Base-by-base conservation (phyloP, 1,140 invertebrate genomes). In the Aradophagus sp. region DNA sequence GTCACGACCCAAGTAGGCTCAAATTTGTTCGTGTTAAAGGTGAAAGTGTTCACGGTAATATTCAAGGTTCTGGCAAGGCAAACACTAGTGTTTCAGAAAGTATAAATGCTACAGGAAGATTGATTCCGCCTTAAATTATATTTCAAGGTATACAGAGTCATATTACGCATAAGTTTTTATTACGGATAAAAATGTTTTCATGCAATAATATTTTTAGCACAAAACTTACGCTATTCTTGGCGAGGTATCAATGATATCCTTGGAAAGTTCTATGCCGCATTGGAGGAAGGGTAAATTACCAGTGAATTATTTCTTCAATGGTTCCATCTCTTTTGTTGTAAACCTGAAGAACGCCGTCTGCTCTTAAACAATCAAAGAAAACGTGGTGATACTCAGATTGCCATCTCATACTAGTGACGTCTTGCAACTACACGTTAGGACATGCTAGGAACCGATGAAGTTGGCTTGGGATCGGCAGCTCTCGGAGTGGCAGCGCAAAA, bases 371-470 rank as follows among this genome's bases (percentile, higher is more conserved):
- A n/a, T n/a, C n/a, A n/a, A n/a, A n/a, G n/a, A n/a, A n/a, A 75
- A 77, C 15, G 61, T 79, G 3, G 38, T 31, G n/a, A 35, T 79
- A 5, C 20, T 80, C 2, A 77, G 68, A 50, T 63, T 81, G 32
- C 80, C 77, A 5, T 68, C 69, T 26, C 79, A 81, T 52, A 56
- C 75, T 2, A 81, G 77, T 12, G 69, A 78, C 27, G 52, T 63
- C 1, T 23, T 52, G 19, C 53, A 67, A 44, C 63, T 38, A 23
- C 62, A 80, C 13, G 70, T 76, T 48, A 75, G 75, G 42, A 65
- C 53, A 34, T 67, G 77, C 10, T 80, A 79, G 66, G 45, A 67
- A 4, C 73, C 74, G 5, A 36, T 84, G 34, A 81, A 83, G 74
- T 32, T 41, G 1, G 10, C 13, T 5, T 79, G 77, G 78, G 66